Percentiles rank a stretch among this genome's conserved stretches.
These are phyloP conservation scores for Ophion obscuratus DNA, from an alignment of 2,888 invertebrate species.

Conservation along the genomic window DNA sequence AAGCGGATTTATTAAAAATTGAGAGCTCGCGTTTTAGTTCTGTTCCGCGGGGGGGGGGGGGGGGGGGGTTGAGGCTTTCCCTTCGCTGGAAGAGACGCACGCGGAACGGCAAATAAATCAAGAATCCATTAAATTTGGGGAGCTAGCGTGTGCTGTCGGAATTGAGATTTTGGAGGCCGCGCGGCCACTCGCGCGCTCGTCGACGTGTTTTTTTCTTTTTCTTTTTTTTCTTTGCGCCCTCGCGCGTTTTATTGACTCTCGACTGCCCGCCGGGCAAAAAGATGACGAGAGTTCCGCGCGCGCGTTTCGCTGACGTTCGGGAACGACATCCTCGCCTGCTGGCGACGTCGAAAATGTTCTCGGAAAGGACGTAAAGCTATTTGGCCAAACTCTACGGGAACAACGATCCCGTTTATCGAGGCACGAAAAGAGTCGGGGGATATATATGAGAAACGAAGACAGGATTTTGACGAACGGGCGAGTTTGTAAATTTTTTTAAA, in stretches of 20 bases:
- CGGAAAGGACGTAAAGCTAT: conserved; percentile 12
- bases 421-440: neutral
- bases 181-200: neutral
- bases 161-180: conserved; percentile 11
- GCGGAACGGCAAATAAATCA: conserved; percentile 26
- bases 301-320: neutral
- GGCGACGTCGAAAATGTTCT: conserved; percentile 21
- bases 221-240: neutral
- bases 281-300: neutral
- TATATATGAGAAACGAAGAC: no score
- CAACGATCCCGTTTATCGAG: neutral
- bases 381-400: conserved; percentile 7
- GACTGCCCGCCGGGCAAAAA: conserved; percentile 13
- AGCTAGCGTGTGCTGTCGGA: conserved; percentile 6
- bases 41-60: no score
- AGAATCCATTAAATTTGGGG: conserved; percentile 31
- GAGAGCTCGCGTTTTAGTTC: no score
- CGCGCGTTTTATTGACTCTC: conserved; percentile 12
- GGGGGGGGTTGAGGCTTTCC: no score
- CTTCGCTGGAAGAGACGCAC: neutral
- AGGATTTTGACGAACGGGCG: no score
- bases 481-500: neutral
- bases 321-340: neutral
- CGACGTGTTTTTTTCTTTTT: neutral
- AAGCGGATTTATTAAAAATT: no score